These are phyloP conservation scores for Selene dorsalis DNA, from an alignment of 2,797 vertebrate species.

Conservation along the genomic window DNA sequence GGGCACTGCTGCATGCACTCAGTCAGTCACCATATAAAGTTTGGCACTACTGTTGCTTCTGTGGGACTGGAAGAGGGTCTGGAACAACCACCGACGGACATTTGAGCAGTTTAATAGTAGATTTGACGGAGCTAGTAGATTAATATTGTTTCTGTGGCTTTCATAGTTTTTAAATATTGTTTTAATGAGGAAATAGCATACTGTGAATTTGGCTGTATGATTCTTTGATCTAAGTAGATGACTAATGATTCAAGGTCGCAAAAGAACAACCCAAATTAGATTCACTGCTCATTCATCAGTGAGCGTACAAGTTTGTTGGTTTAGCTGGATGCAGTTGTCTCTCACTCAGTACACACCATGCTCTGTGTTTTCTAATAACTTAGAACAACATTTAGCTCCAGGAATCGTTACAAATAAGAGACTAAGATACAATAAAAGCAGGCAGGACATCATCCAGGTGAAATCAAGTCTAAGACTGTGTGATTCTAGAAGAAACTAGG, in stretches of 20 bases:
- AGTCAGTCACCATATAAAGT: slow-evolving; percentile 16
- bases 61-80: not conserved
- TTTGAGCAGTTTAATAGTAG: not conserved
- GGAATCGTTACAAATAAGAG: not conserved
- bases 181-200: not conserved
- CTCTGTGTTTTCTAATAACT: not conserved
- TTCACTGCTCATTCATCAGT: not conserved
- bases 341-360: not conserved
- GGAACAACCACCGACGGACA: not conserved
- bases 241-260: not conserved
- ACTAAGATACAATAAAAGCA: not conserved
- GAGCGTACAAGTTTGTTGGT: no score
- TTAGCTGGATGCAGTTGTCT: not conserved
- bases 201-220: not conserved
- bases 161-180: not conserved
- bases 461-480: no score
- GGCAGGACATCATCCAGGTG: no score
- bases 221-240: not conserved
- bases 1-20: slow-evolving; percentile 19
- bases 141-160: not conserved
- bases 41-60: slow-evolving; percentile 15
- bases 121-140: not conserved
- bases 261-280: not conserved
- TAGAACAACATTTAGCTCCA: not conserved
- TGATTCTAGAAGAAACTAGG: not conserved